A percentile compares a stretch with the other conserved stretches of the same genome.
These are phyloP conservation scores for Riparia riparia DNA, from an alignment of 2,113 vertebrate species.

Conservation along the genomic window DNA sequence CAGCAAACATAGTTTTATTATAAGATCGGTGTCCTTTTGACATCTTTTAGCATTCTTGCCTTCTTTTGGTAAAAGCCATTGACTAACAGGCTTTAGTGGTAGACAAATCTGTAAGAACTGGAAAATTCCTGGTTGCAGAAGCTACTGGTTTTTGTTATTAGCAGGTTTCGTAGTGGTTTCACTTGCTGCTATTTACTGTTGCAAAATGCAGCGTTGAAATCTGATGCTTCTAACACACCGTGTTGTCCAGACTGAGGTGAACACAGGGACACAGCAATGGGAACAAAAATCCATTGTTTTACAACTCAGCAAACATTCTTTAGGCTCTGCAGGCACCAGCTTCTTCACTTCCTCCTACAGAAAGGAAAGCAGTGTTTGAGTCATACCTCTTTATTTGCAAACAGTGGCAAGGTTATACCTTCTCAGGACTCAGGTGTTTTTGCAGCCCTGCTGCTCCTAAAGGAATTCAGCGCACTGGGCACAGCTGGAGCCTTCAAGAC, in stretches of 20 bases:
- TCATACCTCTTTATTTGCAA: slow-evolving; percentile 56
- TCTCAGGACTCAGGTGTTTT: not conserved
- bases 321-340: slow-evolving; percentile 40
- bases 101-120: not conserved
- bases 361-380: slow-evolving; percentile 5
- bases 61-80: not conserved
- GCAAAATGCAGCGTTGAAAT: not conserved
- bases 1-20: not conserved
- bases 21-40: not conserved
- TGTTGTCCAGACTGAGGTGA: slow-evolving; percentile 25
- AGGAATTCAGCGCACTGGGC: not conserved
- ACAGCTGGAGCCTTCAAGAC: not conserved
- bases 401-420: not conserved
- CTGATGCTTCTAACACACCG: not conserved
- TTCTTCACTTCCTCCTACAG: slow-evolving; percentile 18
- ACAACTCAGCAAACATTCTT: slow-evolving; percentile 55
- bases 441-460: not conserved
- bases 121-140: not conserved
- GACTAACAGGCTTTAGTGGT: not conserved
- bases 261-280: not conserved
- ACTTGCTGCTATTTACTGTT: not conserved
- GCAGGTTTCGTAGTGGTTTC: not conserved
- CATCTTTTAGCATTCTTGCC: not conserved
- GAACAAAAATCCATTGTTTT: slow-evolving; percentile 57
- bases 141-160: not conserved